Conservation (phyloP, 1,140 invertebrate genomes). For the Theocolax elegans region DNA sequence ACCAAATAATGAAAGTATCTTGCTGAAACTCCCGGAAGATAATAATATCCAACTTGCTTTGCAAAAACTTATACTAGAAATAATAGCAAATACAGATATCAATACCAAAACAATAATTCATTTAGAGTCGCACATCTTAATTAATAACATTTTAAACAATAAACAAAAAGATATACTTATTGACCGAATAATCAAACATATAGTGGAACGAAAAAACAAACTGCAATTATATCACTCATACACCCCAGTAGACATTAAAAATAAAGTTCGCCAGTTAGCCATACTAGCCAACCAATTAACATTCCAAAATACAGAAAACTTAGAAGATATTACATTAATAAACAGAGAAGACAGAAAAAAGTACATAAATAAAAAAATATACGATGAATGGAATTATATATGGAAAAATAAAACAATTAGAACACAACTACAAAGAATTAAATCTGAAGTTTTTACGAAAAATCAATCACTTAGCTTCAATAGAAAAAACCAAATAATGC, state of each 20-base stretch:
- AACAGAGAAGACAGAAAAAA: neutral
- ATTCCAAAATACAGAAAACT: no score
- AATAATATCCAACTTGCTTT: neutral
- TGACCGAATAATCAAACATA: neutral
- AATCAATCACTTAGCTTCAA: conserved; percentile 7
- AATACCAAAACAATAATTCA: neutral
- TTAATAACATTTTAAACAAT: neutral
- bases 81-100: neutral
- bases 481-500: conserved; percentile 13
- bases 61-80: neutral
- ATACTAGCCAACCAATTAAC: neutral
- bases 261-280: neutral
- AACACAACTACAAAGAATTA: neutral
- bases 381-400: neutral
- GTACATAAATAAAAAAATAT: neutral
- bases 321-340: neutral
- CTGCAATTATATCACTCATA: neutral
- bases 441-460: neutral
- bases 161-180: neutral
- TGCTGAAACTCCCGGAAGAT: neutral
- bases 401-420: neutral
- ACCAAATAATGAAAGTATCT: neutral
- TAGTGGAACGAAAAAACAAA: neutral
- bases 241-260: neutral
- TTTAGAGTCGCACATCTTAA: neutral